Evolutionary conservation across 2,113 vertebrate genomes (phyloP).

Genomic region (Scomber colias): DNA sequence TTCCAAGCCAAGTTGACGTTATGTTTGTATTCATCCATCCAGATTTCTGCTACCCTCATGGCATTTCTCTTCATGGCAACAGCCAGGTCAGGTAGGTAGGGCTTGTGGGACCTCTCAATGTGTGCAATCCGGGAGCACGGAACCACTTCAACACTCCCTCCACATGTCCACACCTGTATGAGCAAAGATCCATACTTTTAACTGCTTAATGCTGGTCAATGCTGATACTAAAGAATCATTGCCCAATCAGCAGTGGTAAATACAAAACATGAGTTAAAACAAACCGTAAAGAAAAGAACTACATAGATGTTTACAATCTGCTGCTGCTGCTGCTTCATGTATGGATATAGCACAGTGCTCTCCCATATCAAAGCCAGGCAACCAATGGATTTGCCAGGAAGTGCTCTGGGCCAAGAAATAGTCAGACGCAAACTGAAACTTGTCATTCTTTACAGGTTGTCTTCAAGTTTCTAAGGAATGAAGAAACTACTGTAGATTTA

Average conservation of each 20-base stretch:
- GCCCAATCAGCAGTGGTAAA: background rate
- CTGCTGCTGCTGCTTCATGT: too few species aligned
- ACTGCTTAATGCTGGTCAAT: background rate
- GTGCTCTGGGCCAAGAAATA: too few species aligned
- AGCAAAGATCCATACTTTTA: background rate
- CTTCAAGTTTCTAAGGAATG: too few species aligned
- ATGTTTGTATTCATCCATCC: constrained; percentile 88
- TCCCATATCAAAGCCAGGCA: too few species aligned
- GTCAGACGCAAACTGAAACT: too few species aligned
- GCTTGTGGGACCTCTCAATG: constrained; percentile 86
- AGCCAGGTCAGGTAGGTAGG: constrained; percentile 79
- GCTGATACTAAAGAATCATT: background rate
- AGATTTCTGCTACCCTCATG: constrained; percentile 84
- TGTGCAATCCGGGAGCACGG: constrained; percentile 86
- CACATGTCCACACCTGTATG: constrained; percentile 86
- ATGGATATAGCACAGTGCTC: too few species aligned
- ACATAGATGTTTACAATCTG: background rate
- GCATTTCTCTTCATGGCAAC: constrained; percentile 77
- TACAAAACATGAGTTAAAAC: background rate
- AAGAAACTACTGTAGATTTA: too few species aligned
- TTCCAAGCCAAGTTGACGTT: constrained; percentile 87
- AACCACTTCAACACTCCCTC: constrained; percentile 86
- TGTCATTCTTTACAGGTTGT: too few species aligned
- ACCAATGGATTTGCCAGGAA: too few species aligned
- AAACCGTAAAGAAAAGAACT: background rate